Evolutionary conservation across 2,797 vertebrate species (phyloP), one percentile per base, ranked within the genome.

Genomic region (Typhlichthys subterraneus): DNA sequence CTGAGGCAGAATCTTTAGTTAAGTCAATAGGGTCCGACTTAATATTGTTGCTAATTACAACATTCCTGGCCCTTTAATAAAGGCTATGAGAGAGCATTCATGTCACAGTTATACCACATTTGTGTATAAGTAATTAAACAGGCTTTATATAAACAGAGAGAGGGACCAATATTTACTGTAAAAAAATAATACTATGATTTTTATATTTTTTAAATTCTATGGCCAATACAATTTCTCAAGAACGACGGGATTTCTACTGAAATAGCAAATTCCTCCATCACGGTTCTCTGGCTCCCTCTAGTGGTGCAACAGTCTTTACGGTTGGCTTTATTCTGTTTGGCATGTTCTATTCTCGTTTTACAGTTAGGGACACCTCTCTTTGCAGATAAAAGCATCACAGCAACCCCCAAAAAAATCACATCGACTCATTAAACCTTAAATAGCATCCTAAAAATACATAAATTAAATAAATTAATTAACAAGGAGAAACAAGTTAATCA

Each of bases 401-500:
- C 64, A 74, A 78, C 69, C 77, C 77, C 79, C 86, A 77, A 19
- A 19, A 84, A 78, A 77, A 84, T 73, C 82, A 88, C 82, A 85
- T 87, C 89, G 82, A 82, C 84, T 73, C 75, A 79, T 79, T 82
- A 86, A 88, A 82, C 85, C 85, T 87, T 87, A 84, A 90, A 88
- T 84, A 90, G 76, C 78, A 86, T 82, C 77, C 82, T 87, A 89
- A 91, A 91, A 91, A 92, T 92, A 92, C 88, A 92, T 89, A 87
- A 90, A 88, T 87, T 85, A 83, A 79, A 81, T 85, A 76, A 89
- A 90, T 89, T 86, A 92, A 92, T 92, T 88, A 93, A 88, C 73
- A 81, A 86, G 70, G 51, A 83, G 65, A 81, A 73, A 85, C 73
- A 81, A 64, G 81, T 82, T 85, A 63, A 74, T 84, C 76, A 83